These are phyloP conservation scores for Alcis repandata DNA, from an alignment of 2,888 invertebrate species.

Conservation along the genomic window DNA sequence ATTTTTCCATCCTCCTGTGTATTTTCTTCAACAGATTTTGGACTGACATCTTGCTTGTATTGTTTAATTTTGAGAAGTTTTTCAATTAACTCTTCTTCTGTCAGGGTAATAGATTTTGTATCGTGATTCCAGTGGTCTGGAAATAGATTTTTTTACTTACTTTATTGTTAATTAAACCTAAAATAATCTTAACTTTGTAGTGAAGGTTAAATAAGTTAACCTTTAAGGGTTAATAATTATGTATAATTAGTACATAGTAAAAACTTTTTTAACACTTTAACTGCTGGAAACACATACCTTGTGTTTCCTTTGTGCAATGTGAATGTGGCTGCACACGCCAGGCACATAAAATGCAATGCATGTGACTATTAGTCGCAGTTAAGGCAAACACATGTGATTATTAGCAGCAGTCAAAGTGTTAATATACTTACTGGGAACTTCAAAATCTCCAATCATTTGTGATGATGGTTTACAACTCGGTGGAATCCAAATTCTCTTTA, in stretches of 20 bases:
- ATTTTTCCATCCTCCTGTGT: slow-evolving; percentile 35
- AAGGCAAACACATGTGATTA: too few relatives aligned
- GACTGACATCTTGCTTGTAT: slow-evolving; percentile 48
- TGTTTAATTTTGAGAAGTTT: slow-evolving; percentile 59
- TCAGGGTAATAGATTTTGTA: slow-evolving; percentile 9
- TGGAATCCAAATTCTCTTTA: slow-evolving; percentile 88
- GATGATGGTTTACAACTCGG: slow-evolving; percentile 83
- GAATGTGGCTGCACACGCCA: too few relatives aligned
- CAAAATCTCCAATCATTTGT: slow-evolving; percentile 65
- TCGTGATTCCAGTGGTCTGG: slow-evolving; percentile 12
- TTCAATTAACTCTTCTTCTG: slow-evolving; percentile 57
- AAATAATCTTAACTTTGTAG: too few relatives aligned
- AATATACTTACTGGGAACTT: slow-evolving; percentile 52
- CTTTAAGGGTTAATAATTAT: too few relatives aligned
- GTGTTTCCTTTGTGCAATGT: too few relatives aligned
- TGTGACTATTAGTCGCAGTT: too few relatives aligned
- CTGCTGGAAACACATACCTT: too few relatives aligned
- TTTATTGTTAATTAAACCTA: too few relatives aligned
- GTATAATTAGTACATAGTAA: not conserved
- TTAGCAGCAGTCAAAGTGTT: not conserved
- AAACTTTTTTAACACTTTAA: too few relatives aligned
- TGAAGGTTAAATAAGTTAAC: too few relatives aligned
- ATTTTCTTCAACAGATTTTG: slow-evolving; percentile 35
- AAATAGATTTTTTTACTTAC: not conserved
- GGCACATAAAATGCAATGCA: too few relatives aligned